phyloP scores from a whole-genome alignment of 2,113 vertebrate genomes.

The Bostrychus sinensis region DNA sequence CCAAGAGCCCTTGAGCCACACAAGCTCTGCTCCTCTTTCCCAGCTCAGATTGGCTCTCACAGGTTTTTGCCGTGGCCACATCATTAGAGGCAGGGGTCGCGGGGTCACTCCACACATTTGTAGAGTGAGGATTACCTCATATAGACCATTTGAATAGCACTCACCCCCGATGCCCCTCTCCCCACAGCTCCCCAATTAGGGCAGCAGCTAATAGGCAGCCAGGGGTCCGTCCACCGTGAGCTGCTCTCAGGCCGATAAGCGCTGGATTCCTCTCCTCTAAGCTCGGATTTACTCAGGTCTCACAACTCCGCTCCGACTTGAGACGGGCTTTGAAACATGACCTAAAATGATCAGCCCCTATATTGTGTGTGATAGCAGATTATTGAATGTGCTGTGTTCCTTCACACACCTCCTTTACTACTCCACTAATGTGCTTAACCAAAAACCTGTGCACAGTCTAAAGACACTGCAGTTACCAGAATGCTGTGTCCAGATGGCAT shows the following conservation, averaged over 20 bases:
- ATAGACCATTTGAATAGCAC: slow-evolving; percentile 69
- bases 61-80: slow-evolving; percentile 41
- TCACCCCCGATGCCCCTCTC: slow-evolving; percentile 59
- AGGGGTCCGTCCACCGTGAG: slow-evolving; percentile 58
- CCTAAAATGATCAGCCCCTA: slow-evolving; percentile 56
- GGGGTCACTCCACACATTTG: slow-evolving; percentile 74
- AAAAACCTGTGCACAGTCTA: too few relatives aligned
- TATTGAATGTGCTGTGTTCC: slow-evolving; percentile 7
- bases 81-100: slow-evolving; percentile 63
- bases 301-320: slow-evolving; percentile 45
- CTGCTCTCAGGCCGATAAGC: slow-evolving; percentile 74
- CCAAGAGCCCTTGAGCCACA: background rate
- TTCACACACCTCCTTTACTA: background rate
- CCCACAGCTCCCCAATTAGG: slow-evolving; percentile 71
- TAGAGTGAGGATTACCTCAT: slow-evolving; percentile 76
- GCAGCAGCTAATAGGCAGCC: slow-evolving; percentile 68
- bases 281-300: slow-evolving; percentile 70
- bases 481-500: too few relatives aligned
- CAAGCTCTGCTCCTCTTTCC: slow-evolving; percentile 1
- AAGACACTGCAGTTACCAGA: too few relatives aligned
- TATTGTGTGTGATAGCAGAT: slow-evolving; percentile 24
- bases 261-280: slow-evolving; percentile 72
- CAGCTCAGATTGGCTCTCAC: slow-evolving; percentile 35
- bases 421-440: too few relatives aligned
- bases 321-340: slow-evolving; percentile 60